Conservation (phyloP, 2,888 invertebrate genomes). For the Pachliopta kotzebuea region DNA sequence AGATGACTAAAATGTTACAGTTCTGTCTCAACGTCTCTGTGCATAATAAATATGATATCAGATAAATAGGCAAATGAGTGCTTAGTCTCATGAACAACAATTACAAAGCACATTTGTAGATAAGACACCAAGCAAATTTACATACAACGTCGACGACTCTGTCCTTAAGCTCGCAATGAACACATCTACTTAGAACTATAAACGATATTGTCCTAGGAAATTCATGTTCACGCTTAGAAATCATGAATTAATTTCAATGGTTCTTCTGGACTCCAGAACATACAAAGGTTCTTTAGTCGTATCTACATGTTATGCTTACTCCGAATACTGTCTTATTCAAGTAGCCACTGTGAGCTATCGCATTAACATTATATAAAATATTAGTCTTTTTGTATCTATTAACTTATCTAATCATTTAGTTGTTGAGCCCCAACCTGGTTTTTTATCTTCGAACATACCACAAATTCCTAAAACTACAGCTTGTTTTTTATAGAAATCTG, state of each 20-base stretch:
- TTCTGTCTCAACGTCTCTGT: background rate
- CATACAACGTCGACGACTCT: conserved; percentile 22
- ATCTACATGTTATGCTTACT: too few relatives aligned
- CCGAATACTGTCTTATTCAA: too few relatives aligned
- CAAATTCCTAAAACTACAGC: too few relatives aligned
- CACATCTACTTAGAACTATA: conserved; percentile 13
- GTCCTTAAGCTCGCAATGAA: conserved; percentile 8
- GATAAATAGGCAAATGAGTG: conserved; percentile 15
- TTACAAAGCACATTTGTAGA: conserved; percentile 14
- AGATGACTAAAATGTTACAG: background rate
- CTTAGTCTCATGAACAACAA: conserved; percentile 5
- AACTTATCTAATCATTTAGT: too few relatives aligned
- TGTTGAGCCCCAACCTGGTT: too few relatives aligned
- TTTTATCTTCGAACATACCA: too few relatives aligned
- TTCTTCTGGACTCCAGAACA: too few relatives aligned
- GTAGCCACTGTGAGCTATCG: too few relatives aligned
- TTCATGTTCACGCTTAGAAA: background rate
- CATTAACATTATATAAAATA: too few relatives aligned
- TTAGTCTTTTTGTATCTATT: too few relatives aligned
- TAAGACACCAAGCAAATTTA: conserved; percentile 18
- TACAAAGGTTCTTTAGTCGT: too few relatives aligned
- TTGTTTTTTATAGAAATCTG: too few relatives aligned
- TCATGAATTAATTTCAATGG: background rate
- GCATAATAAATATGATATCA: conserved; percentile 16
- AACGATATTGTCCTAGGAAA: conserved; percentile 4